Evolutionary conservation across 2,888 invertebrate genomes (phyloP), one percentile per base, ranked within the genome.

Genomic region (Ochlodes sylvanus): DNA sequence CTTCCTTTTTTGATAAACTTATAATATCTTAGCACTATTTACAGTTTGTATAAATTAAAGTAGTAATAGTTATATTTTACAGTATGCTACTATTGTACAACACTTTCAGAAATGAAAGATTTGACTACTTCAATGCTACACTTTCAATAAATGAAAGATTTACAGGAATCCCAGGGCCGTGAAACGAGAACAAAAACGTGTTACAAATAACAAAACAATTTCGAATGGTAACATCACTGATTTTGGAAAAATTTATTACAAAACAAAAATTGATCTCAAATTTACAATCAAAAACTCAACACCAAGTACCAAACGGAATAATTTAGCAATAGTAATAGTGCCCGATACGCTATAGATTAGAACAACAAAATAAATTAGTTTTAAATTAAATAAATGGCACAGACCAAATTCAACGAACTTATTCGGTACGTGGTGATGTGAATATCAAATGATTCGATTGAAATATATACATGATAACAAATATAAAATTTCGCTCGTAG

Each of bases 1-100:
- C 87, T 86, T 90, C 87, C 86, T 88, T 90, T 90, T 91, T 90
- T 88, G 84, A 90, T 91, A 88, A 84, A 79, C 89, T 92, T 90
- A 89, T 77, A 77, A 87, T 89, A 90, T 83, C 92, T 91, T 91
- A 92, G 81, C 85, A 76, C 82, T 93, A 93, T 93, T 89, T 93
- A 93, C 92, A 92, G 86, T 89, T 91, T 89, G 88, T 90, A 92
- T 92, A 93, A 93, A 90, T 92, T 90, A 93, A 88, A 85, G 84
- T 89, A 89, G 84, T 87, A 86, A 88, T 88, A 89, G 81, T 86
- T 63, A 85, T 86, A 89, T 87, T 87, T 87, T 90, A 92, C 81
- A 86, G 86, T 88, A 85, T 79, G 83, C 87, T 90, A 90, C 86
- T 88, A 92, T 92, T 92, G 92, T 93, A 93, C 92, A 90, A 86